phyloP scores from a whole-genome alignment of 2,797 vertebrate species.

The Cossypha niveicapilla region DNA sequence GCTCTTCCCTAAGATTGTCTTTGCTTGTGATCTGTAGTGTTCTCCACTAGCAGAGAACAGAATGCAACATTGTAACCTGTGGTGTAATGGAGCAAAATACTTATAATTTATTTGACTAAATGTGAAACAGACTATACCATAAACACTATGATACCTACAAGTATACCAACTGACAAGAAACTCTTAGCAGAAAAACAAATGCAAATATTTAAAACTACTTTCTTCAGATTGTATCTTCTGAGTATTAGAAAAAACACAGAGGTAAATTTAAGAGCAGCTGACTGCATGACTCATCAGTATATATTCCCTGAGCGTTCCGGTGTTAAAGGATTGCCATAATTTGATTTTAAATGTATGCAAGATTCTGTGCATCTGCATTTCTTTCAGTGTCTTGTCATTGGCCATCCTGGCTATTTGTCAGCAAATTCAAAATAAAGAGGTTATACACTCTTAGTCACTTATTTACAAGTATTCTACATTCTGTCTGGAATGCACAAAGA shows the following conservation, averaged over 20 bases:
- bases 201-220: neutral
- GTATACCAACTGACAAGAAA: neutral
- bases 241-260: neutral
- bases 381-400: slow-evolving; percentile 18
- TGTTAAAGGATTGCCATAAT: neutral
- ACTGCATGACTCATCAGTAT: slow-evolving; percentile 51
- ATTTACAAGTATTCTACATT: neutral
- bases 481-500: neutral
- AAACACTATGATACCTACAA: neutral
- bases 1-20: neutral
- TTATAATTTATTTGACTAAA: neutral
- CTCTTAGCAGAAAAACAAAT: neutral
- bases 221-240: neutral
- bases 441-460: neutral
- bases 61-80: neutral
- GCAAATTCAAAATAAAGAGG: slow-evolving; percentile 6
- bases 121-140: neutral
- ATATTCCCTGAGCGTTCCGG: neutral
- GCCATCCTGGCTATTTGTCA: neutral
- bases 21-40: neutral
- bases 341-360: neutral
- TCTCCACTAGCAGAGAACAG: neutral
- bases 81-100: neutral
- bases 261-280: slow-evolving; percentile 13
- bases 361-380: neutral